Evolutionary conservation across 2,888 invertebrate species (phyloP).

Genomic region (Steromphala cineraria): DNA sequence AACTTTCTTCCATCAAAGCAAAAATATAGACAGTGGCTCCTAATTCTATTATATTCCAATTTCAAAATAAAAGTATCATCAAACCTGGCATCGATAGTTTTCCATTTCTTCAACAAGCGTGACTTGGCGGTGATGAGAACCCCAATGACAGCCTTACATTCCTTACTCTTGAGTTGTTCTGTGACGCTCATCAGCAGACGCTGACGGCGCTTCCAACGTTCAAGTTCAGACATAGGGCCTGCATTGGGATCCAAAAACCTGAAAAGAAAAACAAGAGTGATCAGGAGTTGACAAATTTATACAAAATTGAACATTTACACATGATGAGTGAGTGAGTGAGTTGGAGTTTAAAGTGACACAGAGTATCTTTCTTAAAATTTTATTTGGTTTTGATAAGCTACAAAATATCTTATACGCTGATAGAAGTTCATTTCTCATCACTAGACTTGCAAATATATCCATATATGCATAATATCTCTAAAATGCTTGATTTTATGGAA

Average conservation of each 20-base stretch:
- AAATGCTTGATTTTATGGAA: no score
- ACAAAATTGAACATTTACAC: neutral
- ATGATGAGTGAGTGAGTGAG: no score
- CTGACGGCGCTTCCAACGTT: slow-evolving; percentile 73
- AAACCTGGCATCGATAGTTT: slow-evolving; percentile 73
- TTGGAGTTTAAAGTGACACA: no score
- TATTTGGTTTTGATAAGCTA: no score
- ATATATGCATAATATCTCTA: no score
- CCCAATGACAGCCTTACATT: slow-evolving; percentile 74
- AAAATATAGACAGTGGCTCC: no score
- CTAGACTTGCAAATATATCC: no score
- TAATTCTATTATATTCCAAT: no score
- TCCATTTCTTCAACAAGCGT: slow-evolving; percentile 74
- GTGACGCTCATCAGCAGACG: slow-evolving; percentile 72
- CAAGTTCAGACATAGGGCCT: slow-evolving; percentile 74
- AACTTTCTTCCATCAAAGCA: no score
- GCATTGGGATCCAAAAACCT: slow-evolving; percentile 72
- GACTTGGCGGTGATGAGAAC: slow-evolving; percentile 75
- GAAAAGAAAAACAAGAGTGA: neutral
- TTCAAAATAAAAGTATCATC: slow-evolving; percentile 20
- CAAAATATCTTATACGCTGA: no score
- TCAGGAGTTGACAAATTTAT: neutral
- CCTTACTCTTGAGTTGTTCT: slow-evolving; percentile 75
- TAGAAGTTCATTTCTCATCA: no score
- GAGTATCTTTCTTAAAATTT: no score